phyloP scores from a whole-genome alignment of 2,113 vertebrate genomes.

The Podiceps cristatus region DNA sequence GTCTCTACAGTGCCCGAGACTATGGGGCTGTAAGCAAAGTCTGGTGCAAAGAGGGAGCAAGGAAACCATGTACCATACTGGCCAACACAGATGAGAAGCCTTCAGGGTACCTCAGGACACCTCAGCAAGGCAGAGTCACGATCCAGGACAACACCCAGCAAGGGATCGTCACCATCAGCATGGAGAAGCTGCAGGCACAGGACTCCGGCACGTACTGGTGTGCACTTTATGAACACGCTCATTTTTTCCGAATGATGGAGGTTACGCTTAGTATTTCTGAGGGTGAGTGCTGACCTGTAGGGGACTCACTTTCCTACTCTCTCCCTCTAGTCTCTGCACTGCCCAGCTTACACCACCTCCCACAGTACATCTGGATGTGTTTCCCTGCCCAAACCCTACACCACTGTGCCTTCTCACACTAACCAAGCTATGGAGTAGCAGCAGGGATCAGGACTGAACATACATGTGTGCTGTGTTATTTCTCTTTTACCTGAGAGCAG shows the following conservation, averaged over 20 bases:
- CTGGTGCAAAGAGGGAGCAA: background rate
- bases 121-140: background rate
- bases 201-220: constrained; percentile 64
- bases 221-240: background rate
- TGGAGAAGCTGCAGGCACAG: background rate
- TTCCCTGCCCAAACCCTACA: background rate
- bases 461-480: accelerated
- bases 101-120: accelerated
- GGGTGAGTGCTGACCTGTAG: background rate
- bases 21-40: background rate
- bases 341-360: background rate
- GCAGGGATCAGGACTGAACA: background rate
- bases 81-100: accelerated
- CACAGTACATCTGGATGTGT: accelerated
- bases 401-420: background rate
- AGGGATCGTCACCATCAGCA: background rate
- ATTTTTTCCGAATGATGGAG: background rate
- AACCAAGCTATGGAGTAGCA: background rate
- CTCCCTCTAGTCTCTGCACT: background rate
- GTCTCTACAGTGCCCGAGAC: background rate
- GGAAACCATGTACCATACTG: accelerated
- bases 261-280: background rate
- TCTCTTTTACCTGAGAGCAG: background rate
- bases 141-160: background rate
- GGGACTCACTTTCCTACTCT: background rate